phyloP scores from a whole-genome alignment of 2,797 vertebrate genomes.

The Darevskia mixta region DNA sequence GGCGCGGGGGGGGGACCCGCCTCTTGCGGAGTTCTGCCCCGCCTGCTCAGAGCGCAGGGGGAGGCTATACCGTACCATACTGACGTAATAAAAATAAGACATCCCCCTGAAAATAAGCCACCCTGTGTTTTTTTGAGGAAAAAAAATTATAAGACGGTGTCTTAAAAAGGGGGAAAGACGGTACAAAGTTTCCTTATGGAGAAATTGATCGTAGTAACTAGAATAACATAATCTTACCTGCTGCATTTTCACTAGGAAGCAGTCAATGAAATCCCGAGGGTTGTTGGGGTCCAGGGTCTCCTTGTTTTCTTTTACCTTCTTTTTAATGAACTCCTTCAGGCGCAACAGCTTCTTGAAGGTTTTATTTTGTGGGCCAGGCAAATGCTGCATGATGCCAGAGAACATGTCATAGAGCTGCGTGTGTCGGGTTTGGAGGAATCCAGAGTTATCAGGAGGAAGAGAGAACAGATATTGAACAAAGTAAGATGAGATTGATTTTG shows the following conservation, averaged over 20 bases:
- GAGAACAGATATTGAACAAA: too few relatives aligned
- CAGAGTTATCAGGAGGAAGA: background rate
- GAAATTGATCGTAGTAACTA: background rate
- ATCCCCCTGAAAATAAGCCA: too few relatives aligned
- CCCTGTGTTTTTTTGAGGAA: too few relatives aligned
- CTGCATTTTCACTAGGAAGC: conserved; percentile 80
- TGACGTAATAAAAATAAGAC: too few relatives aligned
- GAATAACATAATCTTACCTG: conserved; percentile 18
- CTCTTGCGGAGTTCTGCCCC: too few relatives aligned
- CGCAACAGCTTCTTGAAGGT: conserved; percentile 68
- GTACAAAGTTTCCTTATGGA: background rate
- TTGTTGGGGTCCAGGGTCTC: conserved; percentile 77
- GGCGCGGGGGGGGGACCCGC: too few relatives aligned
- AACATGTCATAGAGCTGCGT: conserved; percentile 50
- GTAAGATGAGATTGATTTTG: too few relatives aligned
- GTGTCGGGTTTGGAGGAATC: background rate
- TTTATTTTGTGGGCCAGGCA: conserved; percentile 82
- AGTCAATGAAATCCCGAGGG: conserved; percentile 80
- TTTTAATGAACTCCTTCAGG: conserved; percentile 67
- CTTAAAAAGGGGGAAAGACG: too few relatives aligned
- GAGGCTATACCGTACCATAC: too few relatives aligned
- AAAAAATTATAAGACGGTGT: too few relatives aligned
- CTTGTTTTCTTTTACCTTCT: conserved; percentile 68
- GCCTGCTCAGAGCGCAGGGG: too few relatives aligned
- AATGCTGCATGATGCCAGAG: conserved; percentile 74